Conservation (phyloP, 2,797 vertebrate genomes). For the Enteromius afrohamiltoni region DNA sequence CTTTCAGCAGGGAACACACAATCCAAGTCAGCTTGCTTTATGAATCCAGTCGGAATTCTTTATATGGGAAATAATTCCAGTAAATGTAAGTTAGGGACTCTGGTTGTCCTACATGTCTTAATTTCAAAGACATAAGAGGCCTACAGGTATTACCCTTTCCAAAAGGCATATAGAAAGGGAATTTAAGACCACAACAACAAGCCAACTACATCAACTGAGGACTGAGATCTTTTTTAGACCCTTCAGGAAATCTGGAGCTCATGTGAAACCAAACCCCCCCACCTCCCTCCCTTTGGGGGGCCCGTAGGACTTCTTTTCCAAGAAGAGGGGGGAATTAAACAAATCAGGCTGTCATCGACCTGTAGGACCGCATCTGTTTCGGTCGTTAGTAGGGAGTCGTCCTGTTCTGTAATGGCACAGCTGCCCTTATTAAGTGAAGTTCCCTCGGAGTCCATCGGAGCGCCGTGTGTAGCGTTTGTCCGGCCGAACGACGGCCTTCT, state of each 20-base stretch:
- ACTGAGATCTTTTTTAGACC: slow-evolving; percentile 31
- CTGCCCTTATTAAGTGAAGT: slow-evolving; percentile 52
- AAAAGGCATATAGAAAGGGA: slow-evolving; percentile 14
- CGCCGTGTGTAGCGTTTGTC: slow-evolving; percentile 41
- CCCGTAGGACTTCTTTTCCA: background rate
- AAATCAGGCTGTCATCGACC: slow-evolving; percentile 58
- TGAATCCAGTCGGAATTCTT: slow-evolving; percentile 6
- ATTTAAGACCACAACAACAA: slow-evolving; percentile 37
- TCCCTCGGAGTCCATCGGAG: slow-evolving; percentile 22
- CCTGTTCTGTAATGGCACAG: slow-evolving; percentile 9
- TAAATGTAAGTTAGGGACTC: background rate
- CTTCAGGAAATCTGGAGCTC: slow-evolving; percentile 29
- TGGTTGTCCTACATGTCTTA: slow-evolving; percentile 3
- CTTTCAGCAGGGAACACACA: background rate
- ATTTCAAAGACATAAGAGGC: slow-evolving; percentile 36
- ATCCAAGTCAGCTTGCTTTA: slow-evolving; percentile 14
- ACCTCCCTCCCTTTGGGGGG: background rate
- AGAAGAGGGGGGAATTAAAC: slow-evolving; percentile 54
- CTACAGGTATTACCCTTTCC: slow-evolving; percentile 28
- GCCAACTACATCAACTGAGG: slow-evolving; percentile 19
- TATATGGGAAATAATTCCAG: slow-evolving; percentile 9
- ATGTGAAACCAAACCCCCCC: background rate
- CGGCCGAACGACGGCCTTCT: slow-evolving; percentile 33
- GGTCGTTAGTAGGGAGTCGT: slow-evolving; percentile 46
- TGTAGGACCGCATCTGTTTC: slow-evolving; percentile 55